phyloP scores from a whole-genome alignment of 2,797 vertebrate species.

The Lepus townsendii region DNA sequence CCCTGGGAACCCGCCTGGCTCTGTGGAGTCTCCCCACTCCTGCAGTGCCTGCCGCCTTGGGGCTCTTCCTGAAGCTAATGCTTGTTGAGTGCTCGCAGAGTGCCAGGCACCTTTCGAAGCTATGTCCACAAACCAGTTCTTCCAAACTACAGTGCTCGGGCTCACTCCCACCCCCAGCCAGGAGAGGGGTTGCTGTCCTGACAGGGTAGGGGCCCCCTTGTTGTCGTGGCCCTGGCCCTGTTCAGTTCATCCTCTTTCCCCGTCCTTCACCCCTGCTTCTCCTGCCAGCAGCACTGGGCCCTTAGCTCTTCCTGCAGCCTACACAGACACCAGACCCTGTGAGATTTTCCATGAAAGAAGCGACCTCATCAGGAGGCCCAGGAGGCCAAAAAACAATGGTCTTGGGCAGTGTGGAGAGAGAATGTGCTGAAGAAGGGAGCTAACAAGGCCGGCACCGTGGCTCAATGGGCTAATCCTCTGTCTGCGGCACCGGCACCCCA shows the following conservation, averaged over 20 bases:
- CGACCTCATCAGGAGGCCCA: background rate
- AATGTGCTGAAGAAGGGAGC: background rate
- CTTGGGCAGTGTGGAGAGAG: background rate
- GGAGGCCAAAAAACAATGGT: background rate
- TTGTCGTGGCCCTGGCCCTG: background rate
- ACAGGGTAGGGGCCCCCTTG: background rate
- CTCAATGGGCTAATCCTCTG: too few species aligned
- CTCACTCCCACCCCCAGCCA: background rate
- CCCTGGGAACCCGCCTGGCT: background rate
- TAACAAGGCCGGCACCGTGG: too few species aligned
- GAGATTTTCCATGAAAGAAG: constrained; percentile 26
- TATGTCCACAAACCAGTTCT: background rate
- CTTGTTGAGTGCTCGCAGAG: background rate
- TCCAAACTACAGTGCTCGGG: background rate
- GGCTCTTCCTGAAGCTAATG: background rate
- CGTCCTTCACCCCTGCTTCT: background rate
- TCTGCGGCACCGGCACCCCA: too few species aligned
- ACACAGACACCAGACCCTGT: background rate
- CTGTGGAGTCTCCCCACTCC: background rate
- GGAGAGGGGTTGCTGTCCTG: background rate
- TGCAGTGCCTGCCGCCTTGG: background rate
- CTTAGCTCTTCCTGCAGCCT: background rate
- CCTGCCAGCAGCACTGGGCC: background rate
- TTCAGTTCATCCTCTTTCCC: too few species aligned
- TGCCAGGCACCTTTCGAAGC: background rate